Evolutionary conservation across 92 coral and sea anemone genomes (phyloP).

Genomic region (Bergia sp.): DNA sequence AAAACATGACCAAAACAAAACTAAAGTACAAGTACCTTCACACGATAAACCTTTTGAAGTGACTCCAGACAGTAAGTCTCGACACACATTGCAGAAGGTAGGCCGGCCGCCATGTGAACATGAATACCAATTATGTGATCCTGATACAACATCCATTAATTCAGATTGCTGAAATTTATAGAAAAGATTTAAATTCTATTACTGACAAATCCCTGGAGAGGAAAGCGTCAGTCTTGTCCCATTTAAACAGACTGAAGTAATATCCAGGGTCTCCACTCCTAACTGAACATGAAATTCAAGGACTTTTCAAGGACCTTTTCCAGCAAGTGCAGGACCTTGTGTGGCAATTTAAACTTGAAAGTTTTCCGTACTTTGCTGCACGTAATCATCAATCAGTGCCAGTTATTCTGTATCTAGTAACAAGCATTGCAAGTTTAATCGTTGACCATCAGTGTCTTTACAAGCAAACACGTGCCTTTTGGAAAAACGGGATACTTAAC

Average conservation of each 20-base stretch:
- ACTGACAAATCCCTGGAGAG: neutral
- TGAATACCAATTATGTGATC: slow-evolving; percentile 96
- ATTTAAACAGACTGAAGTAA: neutral
- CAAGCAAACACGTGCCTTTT: too few relatives aligned
- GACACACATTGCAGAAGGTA: slow-evolving; percentile 94
- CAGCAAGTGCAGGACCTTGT: too few relatives aligned
- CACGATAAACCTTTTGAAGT: slow-evolving; percentile 97
- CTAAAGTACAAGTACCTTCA: slow-evolving; percentile 71
- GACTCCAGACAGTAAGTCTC: slow-evolving; percentile 93
- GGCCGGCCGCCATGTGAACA: slow-evolving; percentile 91
- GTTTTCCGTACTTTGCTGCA: too few relatives aligned
- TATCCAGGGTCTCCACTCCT: too few relatives aligned
- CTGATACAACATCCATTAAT: slow-evolving; percentile 88
- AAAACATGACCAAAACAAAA: neutral
- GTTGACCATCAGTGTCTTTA: too few relatives aligned
- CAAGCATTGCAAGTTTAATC: too few relatives aligned
- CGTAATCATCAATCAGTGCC: too few relatives aligned
- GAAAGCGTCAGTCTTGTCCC: neutral
- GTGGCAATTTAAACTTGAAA: too few relatives aligned
- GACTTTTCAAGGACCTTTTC: too few relatives aligned
- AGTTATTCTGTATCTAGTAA: too few relatives aligned
- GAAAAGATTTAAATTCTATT: neutral
- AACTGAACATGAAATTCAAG: too few relatives aligned
- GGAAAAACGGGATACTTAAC: too few relatives aligned
- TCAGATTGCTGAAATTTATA: slow-evolving; percentile 74